Evolutionary conservation across 2,888 invertebrate species (phyloP), one percentile per base, ranked within the genome.

Genomic region (Drosophila diplacantha): DNA sequence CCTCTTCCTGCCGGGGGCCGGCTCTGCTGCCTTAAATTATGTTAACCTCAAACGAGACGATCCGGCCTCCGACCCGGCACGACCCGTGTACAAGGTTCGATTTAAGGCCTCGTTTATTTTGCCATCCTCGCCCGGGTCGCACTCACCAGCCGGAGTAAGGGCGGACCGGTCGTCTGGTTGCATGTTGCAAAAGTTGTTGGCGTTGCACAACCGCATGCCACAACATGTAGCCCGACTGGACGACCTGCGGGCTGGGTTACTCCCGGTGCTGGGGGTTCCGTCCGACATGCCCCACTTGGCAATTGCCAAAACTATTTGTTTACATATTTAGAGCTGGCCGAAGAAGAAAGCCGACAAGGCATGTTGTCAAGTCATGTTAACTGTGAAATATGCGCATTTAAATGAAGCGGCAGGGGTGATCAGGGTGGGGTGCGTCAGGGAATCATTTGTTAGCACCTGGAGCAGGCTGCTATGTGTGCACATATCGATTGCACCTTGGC

Each of bases 361-460:
- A 82, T 78, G 83, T 77, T 83, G 83, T 84, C 85, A 84, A 85
- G 85, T 81, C 84, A 84, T 84, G 83, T 84, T 85, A 75, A 68
- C 84, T 81, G 77, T 84, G 83, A 85, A 80, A 85, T 83, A 83
- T 77, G 76, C 69, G 75, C 78, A 79, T 79, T 83, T 83, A 83
- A 79, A 78, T 83, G 73, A 41, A 65, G 29, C 24, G 41, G 24
- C 39, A 49, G 29, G 24, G 51, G 32, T 26, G 54, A 5, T n/a
- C 9, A 9, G 34, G 20, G 26, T 8, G 32, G 4, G 44, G 49
- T 51, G 51, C 51, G 26, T 0, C 26, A 16, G 35, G 35, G 54
- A 52, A 37, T 37, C 37, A 29, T 52, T 55, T 52, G 53, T 52
- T 55, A 37, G 29, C 54, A 55, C 54, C 54, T 55, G 26, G 16